A percentile compares a stretch with the other conserved stretches of the same genome.
phyloP scores from a whole-genome alignment of 2,113 vertebrate species.

The Mobula birostris region DNA sequence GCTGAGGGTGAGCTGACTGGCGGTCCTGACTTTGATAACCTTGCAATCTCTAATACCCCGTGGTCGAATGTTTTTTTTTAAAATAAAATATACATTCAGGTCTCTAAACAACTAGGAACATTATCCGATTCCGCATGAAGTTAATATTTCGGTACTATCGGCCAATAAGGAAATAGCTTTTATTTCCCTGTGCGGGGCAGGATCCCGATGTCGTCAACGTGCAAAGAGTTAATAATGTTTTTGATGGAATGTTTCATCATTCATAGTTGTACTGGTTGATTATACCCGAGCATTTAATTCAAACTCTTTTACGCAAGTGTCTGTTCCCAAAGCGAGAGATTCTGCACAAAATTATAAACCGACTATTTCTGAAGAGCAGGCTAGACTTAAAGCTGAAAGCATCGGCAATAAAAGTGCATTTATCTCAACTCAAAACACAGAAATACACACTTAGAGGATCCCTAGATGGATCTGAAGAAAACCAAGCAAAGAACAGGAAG shows the following conservation, averaged over 20 bases:
- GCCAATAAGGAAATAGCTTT: background rate
- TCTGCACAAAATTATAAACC: background rate
- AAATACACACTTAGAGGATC: background rate
- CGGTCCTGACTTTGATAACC: background rate
- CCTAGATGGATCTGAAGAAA: background rate
- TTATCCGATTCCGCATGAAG: background rate
- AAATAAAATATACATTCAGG: background rate
- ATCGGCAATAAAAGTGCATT: too few species aligned
- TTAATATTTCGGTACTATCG: background rate
- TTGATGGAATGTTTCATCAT: background rate
- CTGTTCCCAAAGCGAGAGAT: background rate
- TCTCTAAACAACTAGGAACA: background rate
- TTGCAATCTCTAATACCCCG: background rate
- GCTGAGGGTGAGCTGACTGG: background rate
- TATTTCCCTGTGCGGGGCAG: background rate
- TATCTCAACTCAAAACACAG: background rate
- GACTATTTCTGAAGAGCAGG: too few species aligned
- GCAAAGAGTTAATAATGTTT: background rate
- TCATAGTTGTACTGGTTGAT: background rate
- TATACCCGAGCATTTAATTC: background rate
- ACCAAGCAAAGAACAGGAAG: background rate
- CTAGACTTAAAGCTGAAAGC: background rate
- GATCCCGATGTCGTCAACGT: too few species aligned
- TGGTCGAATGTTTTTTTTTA: background rate
- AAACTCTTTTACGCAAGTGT: background rate